Evolutionary conservation across 2,888 invertebrate species (phyloP).

Genomic region (Drosophila quinaria): DNA sequence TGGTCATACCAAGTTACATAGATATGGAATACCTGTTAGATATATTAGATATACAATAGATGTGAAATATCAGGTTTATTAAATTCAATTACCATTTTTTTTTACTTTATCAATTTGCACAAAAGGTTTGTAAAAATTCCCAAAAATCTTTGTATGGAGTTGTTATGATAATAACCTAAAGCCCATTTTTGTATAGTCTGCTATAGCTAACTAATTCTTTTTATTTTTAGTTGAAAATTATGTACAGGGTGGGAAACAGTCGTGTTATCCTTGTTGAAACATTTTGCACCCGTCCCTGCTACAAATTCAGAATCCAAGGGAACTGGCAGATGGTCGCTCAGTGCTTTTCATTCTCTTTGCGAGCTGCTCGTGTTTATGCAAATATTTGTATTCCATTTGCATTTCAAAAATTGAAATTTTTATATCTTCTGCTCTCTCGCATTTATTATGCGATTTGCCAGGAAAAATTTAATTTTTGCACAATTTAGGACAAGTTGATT

Average conservation of each 20-base stretch:
- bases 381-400: conserved; percentile 81
- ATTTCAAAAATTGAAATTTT: conserved; percentile 81
- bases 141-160: no score
- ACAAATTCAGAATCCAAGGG: conserved; percentile 21
- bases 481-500: conserved; percentile 75
- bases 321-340: conserved; percentile 52
- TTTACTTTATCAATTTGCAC: neutral
- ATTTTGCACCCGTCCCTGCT: conserved; percentile 1
- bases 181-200: neutral
- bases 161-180: no score
- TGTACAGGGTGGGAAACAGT: conserved; percentile 18
- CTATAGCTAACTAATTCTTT: neutral
- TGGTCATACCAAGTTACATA: neutral
- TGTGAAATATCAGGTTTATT: neutral
- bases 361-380: conserved; percentile 72
- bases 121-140: neutral
- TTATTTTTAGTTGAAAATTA: neutral
- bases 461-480: conserved; percentile 61
- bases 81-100: neutral
- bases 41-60: neutral
- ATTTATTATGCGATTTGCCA: conserved; percentile 71
- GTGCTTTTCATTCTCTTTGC: conserved; percentile 46
- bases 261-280: neutral
- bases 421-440: conserved; percentile 54
- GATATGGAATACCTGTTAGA: neutral